These are phyloP conservation scores for Semaprochilodus insignis DNA, from an alignment of 2,797 vertebrate species.

Conservation along the genomic window DNA sequence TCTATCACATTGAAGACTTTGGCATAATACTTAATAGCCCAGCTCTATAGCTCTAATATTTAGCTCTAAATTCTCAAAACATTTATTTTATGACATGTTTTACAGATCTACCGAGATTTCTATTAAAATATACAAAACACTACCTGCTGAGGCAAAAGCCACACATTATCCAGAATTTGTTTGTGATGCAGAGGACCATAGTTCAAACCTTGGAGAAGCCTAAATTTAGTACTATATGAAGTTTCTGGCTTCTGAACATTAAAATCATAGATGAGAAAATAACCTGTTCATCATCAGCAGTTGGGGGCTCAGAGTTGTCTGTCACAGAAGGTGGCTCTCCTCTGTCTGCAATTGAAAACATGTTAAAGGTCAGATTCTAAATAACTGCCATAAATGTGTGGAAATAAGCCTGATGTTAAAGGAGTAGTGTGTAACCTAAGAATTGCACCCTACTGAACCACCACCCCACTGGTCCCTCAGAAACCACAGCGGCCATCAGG, in stretches of 20 bases:
- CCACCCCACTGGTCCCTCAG: too few species aligned
- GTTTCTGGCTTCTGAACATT: neutral
- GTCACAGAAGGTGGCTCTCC: slow-evolving; percentile 24
- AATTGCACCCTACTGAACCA: too few species aligned
- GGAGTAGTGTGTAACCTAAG: too few species aligned
- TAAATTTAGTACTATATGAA: neutral
- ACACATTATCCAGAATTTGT: neutral
- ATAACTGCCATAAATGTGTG: neutral
- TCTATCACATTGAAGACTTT: too few species aligned
- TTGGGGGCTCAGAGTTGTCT: slow-evolving; percentile 35
- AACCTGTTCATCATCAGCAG: slow-evolving; percentile 59
- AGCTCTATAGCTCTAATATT: too few species aligned
- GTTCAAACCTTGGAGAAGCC: neutral
- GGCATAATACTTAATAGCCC: too few species aligned
- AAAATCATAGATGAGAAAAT: neutral
- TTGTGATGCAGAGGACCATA: neutral
- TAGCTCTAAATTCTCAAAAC: too few species aligned
- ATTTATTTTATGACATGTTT: too few species aligned
- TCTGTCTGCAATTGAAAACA: slow-evolving; percentile 51
- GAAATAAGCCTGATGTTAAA: too few species aligned
- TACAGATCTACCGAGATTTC: neutral
- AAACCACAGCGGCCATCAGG: too few species aligned
- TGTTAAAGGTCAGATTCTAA: neutral
- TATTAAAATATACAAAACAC: too few species aligned
- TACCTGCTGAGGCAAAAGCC: too few species aligned